Percentiles rank a stretch among this genome's conserved stretches.
Conservation (phyloP, 2,888 invertebrate genomes). For the Dioctria rufipes region DNA sequence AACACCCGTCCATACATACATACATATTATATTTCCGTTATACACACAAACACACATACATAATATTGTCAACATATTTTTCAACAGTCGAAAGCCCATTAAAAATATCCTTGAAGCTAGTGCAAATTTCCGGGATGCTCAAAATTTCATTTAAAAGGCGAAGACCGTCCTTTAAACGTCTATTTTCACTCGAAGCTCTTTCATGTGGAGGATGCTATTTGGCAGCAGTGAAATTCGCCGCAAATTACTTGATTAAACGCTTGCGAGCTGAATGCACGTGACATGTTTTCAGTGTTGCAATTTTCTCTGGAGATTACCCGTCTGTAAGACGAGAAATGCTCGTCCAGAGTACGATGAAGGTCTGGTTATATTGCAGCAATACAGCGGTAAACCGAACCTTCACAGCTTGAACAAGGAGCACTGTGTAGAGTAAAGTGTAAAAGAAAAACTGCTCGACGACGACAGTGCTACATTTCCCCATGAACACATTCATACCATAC, state of each 20-base stretch:
- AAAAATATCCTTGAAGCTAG: no score
- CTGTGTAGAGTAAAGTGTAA: neutral
- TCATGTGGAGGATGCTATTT: neutral
- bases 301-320: neutral
- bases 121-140: no score
- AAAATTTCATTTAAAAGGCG: no score
- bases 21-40: no score
- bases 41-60: no score
- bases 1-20: no score
- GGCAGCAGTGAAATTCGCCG: constrained; percentile 19
- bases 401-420: neutral
- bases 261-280: constrained; percentile 40
- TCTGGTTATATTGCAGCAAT: constrained; percentile 10
- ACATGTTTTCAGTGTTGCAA: constrained; percentile 37
- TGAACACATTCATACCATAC: neutral
- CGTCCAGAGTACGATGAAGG: constrained; percentile 6
- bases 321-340: constrained; percentile 34
- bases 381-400: constrained; percentile 3
- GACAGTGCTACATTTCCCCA: neutral
- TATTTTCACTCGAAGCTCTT: neutral
- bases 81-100: no score
- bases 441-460: neutral
- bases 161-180: no score
- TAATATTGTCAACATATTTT: no score
- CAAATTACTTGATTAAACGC: constrained; percentile 49